Evolutionary conservation across 2,888 invertebrate genomes (phyloP).

Genomic region (Limnephilus auricula): DNA sequence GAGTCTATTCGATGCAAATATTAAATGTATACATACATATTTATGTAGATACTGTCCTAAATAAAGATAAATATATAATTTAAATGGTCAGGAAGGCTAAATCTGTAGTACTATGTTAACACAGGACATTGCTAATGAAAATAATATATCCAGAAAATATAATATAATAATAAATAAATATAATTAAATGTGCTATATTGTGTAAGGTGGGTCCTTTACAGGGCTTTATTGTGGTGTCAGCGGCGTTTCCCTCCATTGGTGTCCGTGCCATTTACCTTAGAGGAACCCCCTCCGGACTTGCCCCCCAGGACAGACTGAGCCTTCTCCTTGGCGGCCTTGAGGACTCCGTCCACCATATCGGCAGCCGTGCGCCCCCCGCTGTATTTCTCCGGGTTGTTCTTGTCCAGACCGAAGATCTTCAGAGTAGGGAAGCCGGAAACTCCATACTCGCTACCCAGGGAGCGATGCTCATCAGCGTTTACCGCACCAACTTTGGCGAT

Average conservation of each 20-base stretch:
- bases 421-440: slow-evolving; percentile 97
- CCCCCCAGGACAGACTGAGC: slow-evolving; percentile 84
- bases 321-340: slow-evolving; percentile 87
- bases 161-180: neutral
- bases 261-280: slow-evolving; percentile 70
- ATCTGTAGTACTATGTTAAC: neutral
- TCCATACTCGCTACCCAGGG: slow-evolving; percentile 87
- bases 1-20: neutral
- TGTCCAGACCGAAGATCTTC: slow-evolving; percentile 93
- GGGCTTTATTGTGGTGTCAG: neutral
- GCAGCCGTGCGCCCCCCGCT: slow-evolving; percentile 91
- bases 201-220: neutral
- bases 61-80: too few species aligned
- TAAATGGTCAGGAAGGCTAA: too few species aligned
- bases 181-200: neutral
- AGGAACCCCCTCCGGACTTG: slow-evolving; percentile 71
- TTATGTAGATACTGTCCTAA: too few species aligned
- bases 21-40: neutral
- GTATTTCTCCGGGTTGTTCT: slow-evolving; percentile 89
- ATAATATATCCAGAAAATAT: neutral
- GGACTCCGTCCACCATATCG: slow-evolving; percentile 89
- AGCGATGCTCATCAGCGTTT: slow-evolving; percentile 93
- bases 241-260: neutral
- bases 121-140: neutral
- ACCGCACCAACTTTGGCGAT: slow-evolving; percentile 96